phyloP scores from a whole-genome alignment of 1,140 invertebrate genomes.

The Dufourea novaeangliae region DNA sequence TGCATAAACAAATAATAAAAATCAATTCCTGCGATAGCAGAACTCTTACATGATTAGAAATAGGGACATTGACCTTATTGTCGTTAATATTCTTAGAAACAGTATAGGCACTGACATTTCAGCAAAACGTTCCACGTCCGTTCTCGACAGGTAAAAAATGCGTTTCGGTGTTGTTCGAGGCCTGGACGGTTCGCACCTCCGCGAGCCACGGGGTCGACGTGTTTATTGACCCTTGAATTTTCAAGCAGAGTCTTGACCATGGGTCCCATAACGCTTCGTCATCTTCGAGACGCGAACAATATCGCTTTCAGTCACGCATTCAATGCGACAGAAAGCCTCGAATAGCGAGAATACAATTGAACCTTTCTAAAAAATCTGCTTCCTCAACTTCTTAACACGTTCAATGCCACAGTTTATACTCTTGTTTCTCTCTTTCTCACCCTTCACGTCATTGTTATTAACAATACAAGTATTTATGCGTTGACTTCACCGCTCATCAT shows the following conservation, averaged over 20 bases:
- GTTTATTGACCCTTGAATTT: slow-evolving; percentile 29
- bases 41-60: no score
- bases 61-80: no score
- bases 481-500: no score
- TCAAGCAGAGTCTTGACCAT: neutral
- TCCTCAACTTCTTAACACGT: neutral
- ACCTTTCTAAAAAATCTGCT: neutral
- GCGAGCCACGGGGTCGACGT: neutral
- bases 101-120: neutral
- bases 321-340: no score
- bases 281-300: neutral
- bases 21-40: no score
- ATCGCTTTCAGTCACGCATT: neutral
- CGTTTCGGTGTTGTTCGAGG: neutral
- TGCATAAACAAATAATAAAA: no score
- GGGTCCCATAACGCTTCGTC: neutral
- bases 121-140: neutral
- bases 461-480: no score
- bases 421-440: no score
- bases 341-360: neutral
- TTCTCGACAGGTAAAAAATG: slow-evolving; percentile 15
- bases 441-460: no score
- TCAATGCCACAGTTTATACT: no score
- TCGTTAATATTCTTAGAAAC: no score
- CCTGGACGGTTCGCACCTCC: neutral